phyloP scores from a whole-genome alignment of 37 sponge, comb jelly and placozoan species.

The Agelas oroides region DNA sequence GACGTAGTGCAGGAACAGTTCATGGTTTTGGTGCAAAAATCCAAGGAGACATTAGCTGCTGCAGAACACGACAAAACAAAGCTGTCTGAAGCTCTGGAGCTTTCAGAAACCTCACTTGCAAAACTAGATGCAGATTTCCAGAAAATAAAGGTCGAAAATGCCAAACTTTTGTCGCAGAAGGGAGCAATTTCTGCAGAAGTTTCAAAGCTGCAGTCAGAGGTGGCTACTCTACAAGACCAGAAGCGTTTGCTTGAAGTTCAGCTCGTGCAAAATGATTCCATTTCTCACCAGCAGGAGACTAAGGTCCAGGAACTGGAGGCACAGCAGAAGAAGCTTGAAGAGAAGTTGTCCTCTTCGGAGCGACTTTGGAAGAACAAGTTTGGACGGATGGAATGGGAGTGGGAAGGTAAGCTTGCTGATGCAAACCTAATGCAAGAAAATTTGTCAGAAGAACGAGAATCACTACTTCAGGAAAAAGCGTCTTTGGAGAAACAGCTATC shows the following conservation, averaged over 20 bases:
- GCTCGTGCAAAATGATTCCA: conserved; percentile 22
- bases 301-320: not conserved
- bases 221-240: conserved; percentile 40
- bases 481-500: conserved; percentile 8
- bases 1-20: conserved; percentile 28
- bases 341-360: not conserved
- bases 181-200: not conserved
- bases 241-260: conserved; percentile 22
- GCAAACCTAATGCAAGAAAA: not conserved
- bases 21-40: conserved; percentile 14
- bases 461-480: conserved; percentile 5
- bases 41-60: not conserved
- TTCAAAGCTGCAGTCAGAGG: conserved; percentile 17
- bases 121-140: conserved; percentile 17
- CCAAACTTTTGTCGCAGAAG: conserved; percentile 27
- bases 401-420: conserved; percentile 31
- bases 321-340: conserved; percentile 9
- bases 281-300: conserved; percentile 15
- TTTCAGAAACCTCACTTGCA: conserved; percentile 15
- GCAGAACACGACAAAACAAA: not conserved
- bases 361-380: conserved; percentile 28
- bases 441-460: conserved; percentile 3
- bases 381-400: conserved; percentile 7
- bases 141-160: not conserved
- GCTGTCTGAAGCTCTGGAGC: not conserved